Base-by-base conservation (phyloP, 1,140 invertebrate genomes). In the Macrosteles quadrilineatus region DNA sequence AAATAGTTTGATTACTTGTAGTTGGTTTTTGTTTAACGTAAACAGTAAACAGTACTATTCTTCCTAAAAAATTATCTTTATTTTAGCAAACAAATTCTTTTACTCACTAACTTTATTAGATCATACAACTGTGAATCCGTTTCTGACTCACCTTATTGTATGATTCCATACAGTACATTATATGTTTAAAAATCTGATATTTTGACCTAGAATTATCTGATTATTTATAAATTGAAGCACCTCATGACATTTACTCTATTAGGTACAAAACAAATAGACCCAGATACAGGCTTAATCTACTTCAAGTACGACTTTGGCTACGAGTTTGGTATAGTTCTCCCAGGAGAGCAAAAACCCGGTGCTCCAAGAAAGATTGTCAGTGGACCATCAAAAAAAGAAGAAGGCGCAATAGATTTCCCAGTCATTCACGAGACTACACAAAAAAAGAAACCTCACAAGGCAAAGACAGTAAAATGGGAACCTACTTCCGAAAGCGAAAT, bases 261-360 rank as follows among this genome's bases (percentile, higher is more conserved):
- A 91, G 90, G 90, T 78, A 90, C 88, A 71, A 91, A 91, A 80
- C 88, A 89, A 77, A 87, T 90, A 73, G 89, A 91, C 80, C 88
- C 88, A 72, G 87, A 90, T 74, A 90, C 88, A 27, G 90, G 89
- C 71, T 81, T 92, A 31, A 90, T 91, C 76, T 92, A 91, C 81
- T 92, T 91, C 84, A 92, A 92, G 80, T 91, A 92, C 77, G 90
- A 92, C 81, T 92, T 92, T 76, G 90, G 90, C 69, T 92, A 92
- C 78, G 90, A 92, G 78, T 91, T 91, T 76, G 90, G 90, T 65
- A 85, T 92, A 67, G 83, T 91, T 30, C 80, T 90, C 36, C 90
- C 90, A 3, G 88, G 88, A 29, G 87, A 89, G 78, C 83, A 85
- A 47, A 86, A 86, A 76, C 75, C 72, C 30, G 72, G 53, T 71